Evolutionary conservation across 2,113 vertebrate species (phyloP), one percentile per base, ranked within the genome.

Genomic region (Loxodonta africana): DNA sequence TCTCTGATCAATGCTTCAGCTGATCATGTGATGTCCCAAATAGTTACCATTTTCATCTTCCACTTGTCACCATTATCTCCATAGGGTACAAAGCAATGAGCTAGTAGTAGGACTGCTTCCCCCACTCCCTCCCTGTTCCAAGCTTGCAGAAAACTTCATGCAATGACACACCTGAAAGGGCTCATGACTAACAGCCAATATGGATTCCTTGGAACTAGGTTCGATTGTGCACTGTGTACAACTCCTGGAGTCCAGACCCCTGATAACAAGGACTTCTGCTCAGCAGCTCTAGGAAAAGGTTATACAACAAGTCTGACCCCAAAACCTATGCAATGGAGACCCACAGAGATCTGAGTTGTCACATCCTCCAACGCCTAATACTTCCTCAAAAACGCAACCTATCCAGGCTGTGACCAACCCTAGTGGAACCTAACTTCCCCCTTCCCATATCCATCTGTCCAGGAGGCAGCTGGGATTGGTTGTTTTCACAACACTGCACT

Each of bases 381-480:
- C 10, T 26, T 11, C 28, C 25, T 84, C n/a, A 30, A 76, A 53
- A n/a, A 30, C 10, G 65, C 44, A 81, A 8, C 9, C 14, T 41
- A 7, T 21, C 12, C 20, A 94, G 37, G 46, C 44, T 74, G 8
- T 60, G 60, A 37, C 12, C 60, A 6, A 74, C 46, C 37, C 83
- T 60, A 51, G 69, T 81, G 48, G 71, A 73, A 33, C 10, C 9
- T 53, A 76, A 20, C 28, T 18, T 18, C 5, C 25, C 41, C 69
- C 3, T 11, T 1, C 1, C n/a, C 9, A 9, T 0, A 25, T 18
- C 14, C 17, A 0, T 46, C 44, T 73, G 67, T 78, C 44, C 33
- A 71, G 88, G 62, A 9, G 17, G 23, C 11, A 73, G n/a, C 28
- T 44, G 30, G 6, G 21, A 20, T 23, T 21, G 8, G 37, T 10